A percentile compares a stretch with the other conserved stretches of the same genome.
Evolutionary conservation across 2,797 vertebrate species (phyloP).

Genomic region (Poecile montanus): DNA sequence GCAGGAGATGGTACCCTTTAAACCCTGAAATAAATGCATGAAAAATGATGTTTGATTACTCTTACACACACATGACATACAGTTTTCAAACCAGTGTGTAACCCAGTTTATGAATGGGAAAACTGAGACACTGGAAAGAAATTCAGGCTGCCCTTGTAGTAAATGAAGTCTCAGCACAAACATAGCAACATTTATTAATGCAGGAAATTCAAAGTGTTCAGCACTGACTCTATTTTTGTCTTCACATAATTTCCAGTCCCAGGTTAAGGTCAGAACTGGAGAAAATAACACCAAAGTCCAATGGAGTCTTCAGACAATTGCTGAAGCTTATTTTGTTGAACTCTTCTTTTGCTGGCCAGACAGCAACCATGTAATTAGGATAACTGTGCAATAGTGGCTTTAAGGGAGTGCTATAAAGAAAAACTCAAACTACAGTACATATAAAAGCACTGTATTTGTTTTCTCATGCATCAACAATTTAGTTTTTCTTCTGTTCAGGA

Average conservation of each 20-base stretch:
- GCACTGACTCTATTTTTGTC: neutral
- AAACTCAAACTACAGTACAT: slow-evolving; percentile 38
- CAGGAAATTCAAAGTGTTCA: neutral
- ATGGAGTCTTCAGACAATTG: slow-evolving; percentile 29
- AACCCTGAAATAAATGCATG: neutral
- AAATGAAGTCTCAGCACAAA: neutral
- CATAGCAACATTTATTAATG: neutral
- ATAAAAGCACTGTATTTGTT: slow-evolving; percentile 59
- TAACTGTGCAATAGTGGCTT: slow-evolving; percentile 25
- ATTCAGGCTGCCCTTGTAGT: neutral
- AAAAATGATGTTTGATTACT: neutral
- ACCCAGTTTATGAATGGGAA: neutral
- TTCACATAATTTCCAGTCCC: slow-evolving; percentile 18
- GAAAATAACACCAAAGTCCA: slow-evolving; percentile 43
- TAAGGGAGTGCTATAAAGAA: neutral
- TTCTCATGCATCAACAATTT: slow-evolving; percentile 57
- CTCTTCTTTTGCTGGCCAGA: slow-evolving; percentile 29
- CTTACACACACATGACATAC: neutral
- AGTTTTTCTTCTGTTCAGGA: slow-evolving; percentile 53
- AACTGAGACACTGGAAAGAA: neutral
- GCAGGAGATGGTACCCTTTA: neutral
- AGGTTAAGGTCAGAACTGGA: slow-evolving; percentile 31
- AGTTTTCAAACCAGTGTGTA: neutral
- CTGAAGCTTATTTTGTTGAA: slow-evolving; percentile 40
- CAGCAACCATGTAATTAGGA: slow-evolving; percentile 43